Evolutionary conservation across 2,113 vertebrate genomes (phyloP).

Genomic region (Crotalus viridis): DNA sequence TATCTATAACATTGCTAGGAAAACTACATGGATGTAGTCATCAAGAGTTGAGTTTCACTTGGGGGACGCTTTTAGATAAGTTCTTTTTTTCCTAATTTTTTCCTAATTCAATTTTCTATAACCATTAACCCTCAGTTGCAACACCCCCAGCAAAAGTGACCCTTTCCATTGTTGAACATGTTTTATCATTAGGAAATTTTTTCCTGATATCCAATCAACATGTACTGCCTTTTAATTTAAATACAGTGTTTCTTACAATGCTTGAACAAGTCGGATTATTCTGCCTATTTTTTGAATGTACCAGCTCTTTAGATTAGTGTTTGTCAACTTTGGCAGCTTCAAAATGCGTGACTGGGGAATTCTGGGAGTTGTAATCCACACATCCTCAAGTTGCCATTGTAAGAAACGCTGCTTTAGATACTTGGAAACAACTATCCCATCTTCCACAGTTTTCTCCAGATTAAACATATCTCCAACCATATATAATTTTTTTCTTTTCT

Average conservation of each 20-base stretch:
- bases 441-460: neutral
- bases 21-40: too few relatives aligned
- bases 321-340: neutral
- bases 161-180: neutral
- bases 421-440: neutral
- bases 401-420: neutral
- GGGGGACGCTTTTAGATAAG: too few relatives aligned
- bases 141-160: neutral
- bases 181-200: neutral
- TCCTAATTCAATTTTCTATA: neutral
- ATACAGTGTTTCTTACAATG: neutral
- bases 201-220: neutral
- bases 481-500: neutral
- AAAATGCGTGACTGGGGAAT: neutral
- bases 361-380: neutral
- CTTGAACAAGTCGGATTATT: neutral
- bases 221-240: neutral
- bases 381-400: neutral
- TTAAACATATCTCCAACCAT: neutral
- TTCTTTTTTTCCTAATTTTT: neutral
- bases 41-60: too few relatives aligned
- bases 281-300: neutral
- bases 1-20: too few relatives aligned
- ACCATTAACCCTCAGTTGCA: neutral
- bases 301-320: neutral